Conservation (phyloP, 2,113 vertebrate genomes). For the Neogale vison region DNA sequence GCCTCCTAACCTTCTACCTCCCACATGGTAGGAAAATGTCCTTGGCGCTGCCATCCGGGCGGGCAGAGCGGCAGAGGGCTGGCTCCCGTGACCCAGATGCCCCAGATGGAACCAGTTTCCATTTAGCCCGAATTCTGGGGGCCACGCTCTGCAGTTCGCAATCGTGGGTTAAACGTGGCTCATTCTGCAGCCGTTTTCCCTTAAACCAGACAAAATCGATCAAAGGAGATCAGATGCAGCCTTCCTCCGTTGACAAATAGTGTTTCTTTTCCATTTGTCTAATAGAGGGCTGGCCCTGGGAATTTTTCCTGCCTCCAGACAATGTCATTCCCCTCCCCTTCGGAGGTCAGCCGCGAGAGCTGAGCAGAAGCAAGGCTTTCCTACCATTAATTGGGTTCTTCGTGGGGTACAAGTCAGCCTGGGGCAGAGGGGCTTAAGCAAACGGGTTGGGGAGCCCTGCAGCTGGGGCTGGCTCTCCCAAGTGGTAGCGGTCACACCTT, state of each 20-base stretch:
- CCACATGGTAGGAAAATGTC: not conserved
- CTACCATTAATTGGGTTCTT: not conserved
- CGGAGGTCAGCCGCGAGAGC: not conserved
- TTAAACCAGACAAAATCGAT: not conserved
- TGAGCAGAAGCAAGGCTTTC: not conserved
- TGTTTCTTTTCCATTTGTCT: not conserved
- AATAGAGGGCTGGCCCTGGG: not conserved
- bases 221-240: not conserved
- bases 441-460: not conserved
- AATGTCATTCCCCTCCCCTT: not conserved
- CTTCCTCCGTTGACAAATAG: not conserved
- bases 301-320: not conserved
- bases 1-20: not conserved
- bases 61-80: not conserved
- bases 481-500: rapidly evolving
- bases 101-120: conserved; percentile 13
- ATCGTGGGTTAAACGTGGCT: not conserved
- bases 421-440: not conserved
- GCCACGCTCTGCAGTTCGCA: not conserved
- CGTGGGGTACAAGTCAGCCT: not conserved
- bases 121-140: not conserved
- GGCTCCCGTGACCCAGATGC: not conserved
- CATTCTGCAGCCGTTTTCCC: not conserved
- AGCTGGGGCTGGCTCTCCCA: not conserved
- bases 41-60: not conserved